A percentile compares a stretch with the other conserved stretches of the same genome.
These are phyloP conservation scores for Aelia acuminata DNA, from an alignment of 2,888 invertebrate species.

Conservation along the genomic window DNA sequence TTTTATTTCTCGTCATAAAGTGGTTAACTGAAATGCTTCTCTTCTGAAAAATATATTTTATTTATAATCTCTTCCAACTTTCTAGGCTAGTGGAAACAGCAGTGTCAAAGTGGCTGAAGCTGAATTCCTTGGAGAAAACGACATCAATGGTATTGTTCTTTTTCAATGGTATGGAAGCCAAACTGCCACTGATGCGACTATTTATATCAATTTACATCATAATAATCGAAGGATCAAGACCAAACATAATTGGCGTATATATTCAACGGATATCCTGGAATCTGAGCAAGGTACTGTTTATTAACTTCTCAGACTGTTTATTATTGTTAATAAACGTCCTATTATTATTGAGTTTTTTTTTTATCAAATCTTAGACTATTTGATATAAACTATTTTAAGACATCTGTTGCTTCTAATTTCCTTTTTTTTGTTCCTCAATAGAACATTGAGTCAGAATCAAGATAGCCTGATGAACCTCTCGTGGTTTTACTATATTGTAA, in stretches of 20 bases:
- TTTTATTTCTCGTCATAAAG: too few relatives aligned
- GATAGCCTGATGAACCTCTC: too few relatives aligned
- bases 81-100: constrained; percentile 76
- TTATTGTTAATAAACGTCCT: not conserved
- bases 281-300: constrained; percentile 75
- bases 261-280: constrained; percentile 89
- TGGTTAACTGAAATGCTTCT: not conserved
- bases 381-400: constrained; percentile 3
- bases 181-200: constrained; percentile 80
- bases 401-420: not conserved
- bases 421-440: too few relatives aligned
- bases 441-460: too few relatives aligned
- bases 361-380: not conserved
- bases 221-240: constrained; percentile 70
- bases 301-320: not conserved
- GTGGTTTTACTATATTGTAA: too few relatives aligned
- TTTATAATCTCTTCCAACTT: not conserved
- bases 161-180: constrained; percentile 77
- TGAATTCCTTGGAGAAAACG: constrained; percentile 77
- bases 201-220: constrained; percentile 84
- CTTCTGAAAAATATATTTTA: not conserved
- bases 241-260: constrained; percentile 89
- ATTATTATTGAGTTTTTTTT: not conserved
- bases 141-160: constrained; percentile 78
- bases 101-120: constrained; percentile 85